A percentile compares a stretch with the other conserved stretches of the same genome.
Conservation (phyloP, 2,888 invertebrate species). For the Julus scandinavius region DNA sequence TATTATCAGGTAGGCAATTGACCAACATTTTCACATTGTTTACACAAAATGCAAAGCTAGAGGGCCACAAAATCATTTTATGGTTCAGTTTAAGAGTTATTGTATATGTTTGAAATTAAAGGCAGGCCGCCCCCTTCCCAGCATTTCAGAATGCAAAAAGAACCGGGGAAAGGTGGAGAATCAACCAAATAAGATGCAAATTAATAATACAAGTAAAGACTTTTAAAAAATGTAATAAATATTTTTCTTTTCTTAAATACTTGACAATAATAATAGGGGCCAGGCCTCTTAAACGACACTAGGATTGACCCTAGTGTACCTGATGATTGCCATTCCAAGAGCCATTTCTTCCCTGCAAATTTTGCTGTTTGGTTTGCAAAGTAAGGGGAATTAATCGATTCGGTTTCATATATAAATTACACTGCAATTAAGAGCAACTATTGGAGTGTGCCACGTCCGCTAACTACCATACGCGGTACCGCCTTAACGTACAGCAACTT, state of each 20-base stretch:
- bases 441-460: background rate
- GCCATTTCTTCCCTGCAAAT: background rate
- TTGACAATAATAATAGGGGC: background rate
- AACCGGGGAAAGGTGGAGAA: background rate
- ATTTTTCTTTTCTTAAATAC: background rate
- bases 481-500: constrained; percentile 1
- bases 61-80: background rate
- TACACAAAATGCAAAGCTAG: constrained; percentile 8
- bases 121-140: background rate
- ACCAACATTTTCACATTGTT: constrained; percentile 8
- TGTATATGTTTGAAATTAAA: background rate
- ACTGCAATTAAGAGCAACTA: constrained; percentile 4
- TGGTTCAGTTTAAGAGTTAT: constrained; percentile 4
- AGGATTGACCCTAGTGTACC: background rate
- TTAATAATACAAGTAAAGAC: constrained; percentile 13
- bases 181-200: background rate
- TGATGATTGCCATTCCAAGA: background rate
- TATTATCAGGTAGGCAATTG: constrained; percentile 11
- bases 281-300: background rate
- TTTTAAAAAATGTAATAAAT: constrained; percentile 3
- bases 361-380: background rate
- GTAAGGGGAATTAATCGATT: constrained; percentile 10
- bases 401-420: background rate
- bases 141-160: background rate
- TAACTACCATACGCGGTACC: background rate